Evolutionary conservation across 2,113 vertebrate genomes (phyloP).

Genomic region (Arothron firmamentum): DNA sequence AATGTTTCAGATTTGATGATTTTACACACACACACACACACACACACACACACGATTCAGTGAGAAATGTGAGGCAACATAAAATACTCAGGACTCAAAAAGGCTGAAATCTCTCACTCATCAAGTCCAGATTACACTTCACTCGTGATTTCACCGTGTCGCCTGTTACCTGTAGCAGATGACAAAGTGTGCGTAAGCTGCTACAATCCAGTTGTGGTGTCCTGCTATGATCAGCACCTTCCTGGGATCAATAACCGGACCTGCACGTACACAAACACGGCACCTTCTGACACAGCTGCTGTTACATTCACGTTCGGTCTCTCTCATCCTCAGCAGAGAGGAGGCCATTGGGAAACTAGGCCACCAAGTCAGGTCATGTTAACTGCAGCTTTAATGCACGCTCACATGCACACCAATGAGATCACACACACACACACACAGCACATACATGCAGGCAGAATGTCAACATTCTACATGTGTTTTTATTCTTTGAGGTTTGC

Average conservation of each 20-base stretch:
- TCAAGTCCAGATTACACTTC: neutral
- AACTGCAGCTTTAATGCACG: constrained; percentile 33
- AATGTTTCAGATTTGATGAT: no score
- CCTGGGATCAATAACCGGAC: constrained; percentile 87
- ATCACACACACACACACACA: neutral
- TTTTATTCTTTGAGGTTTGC: neutral
- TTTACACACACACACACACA: neutral
- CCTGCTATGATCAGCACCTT: constrained; percentile 95
- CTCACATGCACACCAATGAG: constrained; percentile 2
- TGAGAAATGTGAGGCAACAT: neutral
- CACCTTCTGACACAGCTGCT: neutral
- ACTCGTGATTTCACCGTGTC: neutral
- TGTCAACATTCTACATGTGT: neutral
- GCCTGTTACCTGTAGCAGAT: constrained; percentile 92
- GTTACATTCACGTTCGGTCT: neutral
- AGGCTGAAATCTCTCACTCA: neutral
- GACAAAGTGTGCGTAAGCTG: constrained; percentile 94
- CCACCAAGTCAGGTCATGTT: constrained; percentile 47
- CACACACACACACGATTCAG: neutral
- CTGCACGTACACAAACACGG: constrained; percentile 62
- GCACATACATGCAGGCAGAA: neutral
- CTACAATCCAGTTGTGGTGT: constrained; percentile 99
- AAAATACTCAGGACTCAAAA: constrained; percentile 5
- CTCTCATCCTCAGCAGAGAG: constrained; percentile 23
- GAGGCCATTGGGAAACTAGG: constrained; percentile 27